phyloP scores from a whole-genome alignment of 35 echinoderm and acorn worm genomes.

The Stichopus chloronotus region DNA sequence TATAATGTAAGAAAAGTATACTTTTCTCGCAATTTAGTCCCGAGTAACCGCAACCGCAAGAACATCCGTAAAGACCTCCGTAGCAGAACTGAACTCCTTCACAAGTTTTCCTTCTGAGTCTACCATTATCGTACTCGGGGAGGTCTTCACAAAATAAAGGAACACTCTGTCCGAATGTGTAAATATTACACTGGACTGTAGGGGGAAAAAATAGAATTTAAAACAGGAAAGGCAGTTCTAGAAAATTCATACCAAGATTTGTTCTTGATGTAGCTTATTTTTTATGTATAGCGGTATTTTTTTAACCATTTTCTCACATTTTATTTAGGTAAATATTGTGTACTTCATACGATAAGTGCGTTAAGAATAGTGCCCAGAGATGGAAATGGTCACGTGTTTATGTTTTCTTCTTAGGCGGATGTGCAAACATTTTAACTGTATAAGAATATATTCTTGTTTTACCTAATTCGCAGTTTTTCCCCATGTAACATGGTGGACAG shows the following conservation, averaged over 20 bases:
- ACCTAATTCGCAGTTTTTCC: slow-evolving; percentile 24
- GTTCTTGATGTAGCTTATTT: too few species aligned
- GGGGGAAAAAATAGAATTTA: background rate
- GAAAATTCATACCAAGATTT: too few species aligned
- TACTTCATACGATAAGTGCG: too few species aligned
- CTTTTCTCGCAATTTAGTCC: slow-evolving; percentile 13
- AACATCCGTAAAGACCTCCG: slow-evolving; percentile 49
- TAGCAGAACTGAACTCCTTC: slow-evolving; percentile 34
- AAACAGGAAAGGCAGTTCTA: background rate
- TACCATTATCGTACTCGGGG: background rate
- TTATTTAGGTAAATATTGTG: too few species aligned
- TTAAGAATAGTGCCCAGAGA: too few species aligned
- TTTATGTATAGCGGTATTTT: too few species aligned
- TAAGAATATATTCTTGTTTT: background rate
- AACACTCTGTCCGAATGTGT: background rate
- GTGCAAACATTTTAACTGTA: too few species aligned
- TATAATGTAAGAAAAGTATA: background rate
- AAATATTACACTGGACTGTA: background rate
- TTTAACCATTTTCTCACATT: too few species aligned
- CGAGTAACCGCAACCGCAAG: slow-evolving; percentile 40
- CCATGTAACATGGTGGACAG: slow-evolving; percentile 39
- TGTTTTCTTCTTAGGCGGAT: too few species aligned
- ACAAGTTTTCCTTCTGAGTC: slow-evolving; percentile 6
- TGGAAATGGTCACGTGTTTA: too few species aligned
- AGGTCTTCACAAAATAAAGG: background rate